Percentiles rank a stretch among this genome's conserved stretches.
These are phyloP conservation scores for Eleginops maclovinus DNA, from an alignment of 2,113 vertebrate genomes.

Conservation along the genomic window DNA sequence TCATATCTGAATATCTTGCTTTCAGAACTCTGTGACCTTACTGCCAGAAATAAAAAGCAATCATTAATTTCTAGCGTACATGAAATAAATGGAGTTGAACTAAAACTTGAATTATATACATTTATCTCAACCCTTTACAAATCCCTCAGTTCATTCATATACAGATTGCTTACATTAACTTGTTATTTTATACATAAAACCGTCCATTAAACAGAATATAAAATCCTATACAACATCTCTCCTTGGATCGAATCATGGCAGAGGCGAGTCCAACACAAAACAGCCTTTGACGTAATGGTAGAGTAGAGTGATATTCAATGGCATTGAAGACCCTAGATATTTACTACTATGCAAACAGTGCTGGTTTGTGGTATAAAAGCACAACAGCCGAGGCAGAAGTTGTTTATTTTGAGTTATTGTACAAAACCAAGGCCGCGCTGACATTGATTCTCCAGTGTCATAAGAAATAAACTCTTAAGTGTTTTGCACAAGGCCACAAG, in stretches of 20 bases:
- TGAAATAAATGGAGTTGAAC: not conserved
- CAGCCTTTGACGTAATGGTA: not conserved
- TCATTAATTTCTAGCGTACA: not conserved
- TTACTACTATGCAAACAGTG: no score
- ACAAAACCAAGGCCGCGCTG: conserved; percentile 9
- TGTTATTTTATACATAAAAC: not conserved
- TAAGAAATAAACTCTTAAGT: not conserved
- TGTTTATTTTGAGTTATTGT: conserved; percentile 1
- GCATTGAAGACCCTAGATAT: not conserved
- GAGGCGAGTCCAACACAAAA: not conserved
- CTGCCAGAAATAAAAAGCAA: no score
- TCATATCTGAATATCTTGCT: not conserved
- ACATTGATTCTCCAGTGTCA: not conserved
- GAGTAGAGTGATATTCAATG: not conserved
- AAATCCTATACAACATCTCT: not conserved
- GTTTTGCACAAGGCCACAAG: conserved; percentile 15
- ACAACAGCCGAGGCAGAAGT: not conserved
- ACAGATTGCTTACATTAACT: not conserved
- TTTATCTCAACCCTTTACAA: no score
- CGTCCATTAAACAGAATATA: not conserved
- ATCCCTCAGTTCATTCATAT: not conserved
- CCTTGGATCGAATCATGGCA: not conserved
- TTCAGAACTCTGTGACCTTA: not conserved
- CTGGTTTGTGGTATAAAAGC: not conserved
- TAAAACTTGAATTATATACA: no score